Percentiles rank a stretch among this genome's conserved stretches.
Evolutionary conservation across 2,797 vertebrate genomes (phyloP).

Genomic region (Sebastes kiyomatsui): DNA sequence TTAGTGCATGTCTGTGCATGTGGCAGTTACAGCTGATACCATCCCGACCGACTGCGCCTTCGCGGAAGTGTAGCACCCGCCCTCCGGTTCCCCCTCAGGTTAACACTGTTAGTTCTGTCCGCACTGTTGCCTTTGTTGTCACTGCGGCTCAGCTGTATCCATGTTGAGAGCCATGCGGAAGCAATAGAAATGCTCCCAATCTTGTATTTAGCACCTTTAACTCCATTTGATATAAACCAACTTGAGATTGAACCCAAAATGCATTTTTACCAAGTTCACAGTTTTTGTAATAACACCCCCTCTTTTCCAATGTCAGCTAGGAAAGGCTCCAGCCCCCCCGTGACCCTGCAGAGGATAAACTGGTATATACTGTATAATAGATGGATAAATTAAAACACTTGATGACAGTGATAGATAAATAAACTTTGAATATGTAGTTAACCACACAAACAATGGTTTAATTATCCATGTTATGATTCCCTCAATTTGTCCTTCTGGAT

Average conservation of each 20-base stretch:
- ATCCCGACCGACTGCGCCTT: too few species aligned
- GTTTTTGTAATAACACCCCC: neutral
- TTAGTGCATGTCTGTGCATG: too few species aligned
- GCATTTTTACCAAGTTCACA: neutral
- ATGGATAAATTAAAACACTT: slow-evolving; percentile 2
- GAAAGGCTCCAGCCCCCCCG: neutral
- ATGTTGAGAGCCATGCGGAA: too few species aligned
- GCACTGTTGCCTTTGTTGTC: too few species aligned
- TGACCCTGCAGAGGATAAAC: neutral
- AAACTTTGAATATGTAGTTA: neutral
- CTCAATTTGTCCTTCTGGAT: neutral
- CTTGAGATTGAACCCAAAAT: neutral
- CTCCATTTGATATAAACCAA: neutral
- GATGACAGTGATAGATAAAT: neutral
- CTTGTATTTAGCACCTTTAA: neutral
- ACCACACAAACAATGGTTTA: neutral
- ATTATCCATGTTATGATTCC: neutral
- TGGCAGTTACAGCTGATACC: too few species aligned
- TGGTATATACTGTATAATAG: neutral
- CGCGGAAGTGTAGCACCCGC: too few species aligned
- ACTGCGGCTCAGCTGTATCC: too few species aligned
- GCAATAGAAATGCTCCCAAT: too few species aligned
- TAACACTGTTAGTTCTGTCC: too few species aligned
- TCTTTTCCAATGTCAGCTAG: neutral
- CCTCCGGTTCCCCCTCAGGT: too few species aligned